Base-by-base conservation (phyloP, 2,797 vertebrate species). In the Stomatorhinus walkeri region DNA sequence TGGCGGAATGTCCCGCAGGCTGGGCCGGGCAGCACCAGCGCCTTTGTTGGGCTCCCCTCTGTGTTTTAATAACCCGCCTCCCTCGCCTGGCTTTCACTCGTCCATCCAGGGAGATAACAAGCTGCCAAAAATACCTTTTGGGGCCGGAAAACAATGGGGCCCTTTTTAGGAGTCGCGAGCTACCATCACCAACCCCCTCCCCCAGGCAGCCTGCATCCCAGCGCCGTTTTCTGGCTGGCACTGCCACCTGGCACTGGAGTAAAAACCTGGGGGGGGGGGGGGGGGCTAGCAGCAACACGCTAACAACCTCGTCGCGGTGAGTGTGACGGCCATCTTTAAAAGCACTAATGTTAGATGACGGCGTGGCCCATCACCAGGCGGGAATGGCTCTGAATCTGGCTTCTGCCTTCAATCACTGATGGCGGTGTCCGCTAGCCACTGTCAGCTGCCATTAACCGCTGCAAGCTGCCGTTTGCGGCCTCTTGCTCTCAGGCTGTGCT, bases 41-140 rank as follows among this genome's bases (percentile, higher is more conserved):
- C 32, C 76, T 40, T 0, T 14, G 24, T 36, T 36, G 28, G 28
- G 12, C 64, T 12, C 12, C 64, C 81, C 81, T 22, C 81, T 51
- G 43, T 84, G 81, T 84, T 84, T 84, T 84, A 84, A 84, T 84
- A 49, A 84, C 46, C 81, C 19, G 43, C 12, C 10, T 36, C 64
- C 28, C 90, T 90, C 90, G 90, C 91, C 91, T 89, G 87, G 88
- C 90, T 87, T 85, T 89, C 88, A 79, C 92, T 90, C 61, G 52
- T 91, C 91, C 90, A 87, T 90, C 89, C 16, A 49, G 89, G 76
- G 76, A 90, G 90, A 93, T 87, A 90, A 83, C 3, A 87, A 89
- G 88, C 91, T 91, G 90, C 91, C 91, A 93, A 92, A 91, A 92
- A 90, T 90, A 90, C 59, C 72, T 87, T 28, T 28, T 36, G 28